Conservation (phyloP, 2,113 vertebrate species). For the Naja naja region DNA sequence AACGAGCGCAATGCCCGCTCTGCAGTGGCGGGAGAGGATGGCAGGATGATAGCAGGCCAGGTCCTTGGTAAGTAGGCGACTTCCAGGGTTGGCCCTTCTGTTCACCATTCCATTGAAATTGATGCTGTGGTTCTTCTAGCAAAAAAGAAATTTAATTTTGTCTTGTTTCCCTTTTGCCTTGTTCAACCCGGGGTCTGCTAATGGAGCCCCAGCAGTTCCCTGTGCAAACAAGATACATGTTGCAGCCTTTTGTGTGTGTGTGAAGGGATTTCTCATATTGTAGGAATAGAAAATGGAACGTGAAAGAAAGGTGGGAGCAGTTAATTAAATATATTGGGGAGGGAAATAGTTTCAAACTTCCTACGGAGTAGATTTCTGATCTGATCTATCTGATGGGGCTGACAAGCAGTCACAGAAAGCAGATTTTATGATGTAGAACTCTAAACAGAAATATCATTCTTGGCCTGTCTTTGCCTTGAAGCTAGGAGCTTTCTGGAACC, state of each 20-base stretch:
- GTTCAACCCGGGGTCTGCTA: neutral
- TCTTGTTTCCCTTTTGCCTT: neutral
- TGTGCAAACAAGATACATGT: neutral
- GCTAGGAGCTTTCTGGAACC: neutral
- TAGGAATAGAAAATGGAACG: neutral
- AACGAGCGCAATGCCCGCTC: slow-evolving; percentile 83
- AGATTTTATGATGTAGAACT: neutral
- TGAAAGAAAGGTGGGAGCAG: neutral
- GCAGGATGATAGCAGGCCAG: slow-evolving; percentile 88
- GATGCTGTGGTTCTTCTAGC: neutral
- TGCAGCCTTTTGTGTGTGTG: neutral
- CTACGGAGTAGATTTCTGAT: neutral
- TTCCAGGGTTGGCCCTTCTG: neutral
- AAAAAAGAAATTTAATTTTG: neutral
- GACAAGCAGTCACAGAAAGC: no score
- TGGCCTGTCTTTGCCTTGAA: neutral
- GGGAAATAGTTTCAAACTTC: neutral
- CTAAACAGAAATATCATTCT: neutral
- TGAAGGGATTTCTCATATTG: neutral
- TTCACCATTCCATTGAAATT: neutral
- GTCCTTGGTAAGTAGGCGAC: slow-evolving; percentile 76
- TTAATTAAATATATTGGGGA: neutral
- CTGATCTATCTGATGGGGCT: neutral
- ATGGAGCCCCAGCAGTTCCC: neutral
- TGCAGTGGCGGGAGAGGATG: slow-evolving; percentile 82